Evolutionary conservation across 2,888 invertebrate genomes (phyloP).

Genomic region (Frankliniella intonsa): DNA sequence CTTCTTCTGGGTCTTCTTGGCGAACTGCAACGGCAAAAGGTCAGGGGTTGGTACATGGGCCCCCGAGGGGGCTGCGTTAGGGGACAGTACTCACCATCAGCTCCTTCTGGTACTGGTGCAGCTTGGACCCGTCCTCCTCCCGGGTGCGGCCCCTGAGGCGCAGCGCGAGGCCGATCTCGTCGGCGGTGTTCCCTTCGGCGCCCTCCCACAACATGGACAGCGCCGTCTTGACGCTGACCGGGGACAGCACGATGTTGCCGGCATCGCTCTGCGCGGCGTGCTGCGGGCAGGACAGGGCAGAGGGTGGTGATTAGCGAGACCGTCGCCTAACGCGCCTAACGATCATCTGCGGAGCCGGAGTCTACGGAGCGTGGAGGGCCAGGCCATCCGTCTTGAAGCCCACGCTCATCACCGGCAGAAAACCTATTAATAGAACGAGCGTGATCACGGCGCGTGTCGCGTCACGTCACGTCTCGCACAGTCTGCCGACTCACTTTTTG

Average conservation of each 20-base stretch:
- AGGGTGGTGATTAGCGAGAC: not conserved
- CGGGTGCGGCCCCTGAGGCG: conserved; percentile 50
- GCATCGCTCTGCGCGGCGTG: not conserved
- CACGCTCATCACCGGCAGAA: too few relatives aligned
- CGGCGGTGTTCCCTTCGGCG: conserved; percentile 53
- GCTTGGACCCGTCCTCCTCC: conserved; percentile 37
- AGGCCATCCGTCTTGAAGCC: too few relatives aligned
- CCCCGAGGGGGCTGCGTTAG: too few relatives aligned
- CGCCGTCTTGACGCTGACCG: conserved; percentile 60
- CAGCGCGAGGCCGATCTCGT: conserved; percentile 55
- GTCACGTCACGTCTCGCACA: too few relatives aligned
- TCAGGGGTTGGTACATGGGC: too few relatives aligned
- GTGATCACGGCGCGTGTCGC: too few relatives aligned
- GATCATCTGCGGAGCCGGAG: too few relatives aligned
- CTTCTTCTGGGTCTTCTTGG: too few relatives aligned
- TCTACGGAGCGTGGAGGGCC: too few relatives aligned
- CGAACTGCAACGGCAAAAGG: too few relatives aligned
- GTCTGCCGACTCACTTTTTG: too few relatives aligned
- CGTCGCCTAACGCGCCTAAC: not conserved
- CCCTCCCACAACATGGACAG: conserved; percentile 62
- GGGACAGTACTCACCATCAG: conserved; percentile 35
- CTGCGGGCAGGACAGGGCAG: not conserved
- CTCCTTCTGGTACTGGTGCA: conserved; percentile 36
- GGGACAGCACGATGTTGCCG: conserved; percentile 62
- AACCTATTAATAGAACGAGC: too few relatives aligned